Evolutionary conservation across 2,888 invertebrate species (phyloP), one percentile per base, ranked within the genome.

Genomic region (Glaucopsyche alexis): DNA sequence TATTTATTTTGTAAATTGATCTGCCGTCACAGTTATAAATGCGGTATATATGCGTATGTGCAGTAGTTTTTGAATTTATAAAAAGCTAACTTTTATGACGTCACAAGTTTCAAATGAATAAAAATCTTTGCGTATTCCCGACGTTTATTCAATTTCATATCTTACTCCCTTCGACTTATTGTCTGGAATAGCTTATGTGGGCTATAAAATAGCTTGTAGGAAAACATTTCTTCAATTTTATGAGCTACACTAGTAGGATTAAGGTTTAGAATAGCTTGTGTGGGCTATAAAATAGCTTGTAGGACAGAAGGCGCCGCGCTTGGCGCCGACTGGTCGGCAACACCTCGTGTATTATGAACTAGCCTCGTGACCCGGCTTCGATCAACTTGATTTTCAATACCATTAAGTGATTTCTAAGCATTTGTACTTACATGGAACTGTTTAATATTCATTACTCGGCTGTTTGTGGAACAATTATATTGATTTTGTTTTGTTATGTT

Each of bases 291-390:
- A 80, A 82, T 84, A 82, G 83, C 83, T 84, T 86, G 86, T 88
- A 91, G 91, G 92, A 89, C 87, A 87, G 89, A 82, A 90, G 92
- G 92, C 92, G 92, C 92, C 92, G 86, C 83, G 82, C 85, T 82
- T 91, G 92, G 92, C 92, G 92, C 92, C 92, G 90, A 85, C 90
- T 84, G 82, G 92, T 89, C 92, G 91, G 90, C 87, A 85, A 89
- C 91, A 90, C 91, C 90, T 92, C 90, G 90, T 90, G 90, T 91
- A 90, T 91, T 91, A 91, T 91, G 90, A 87, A 91, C 91, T 91
- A 91, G 91, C 88, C 89, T 83, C 86, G 88, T 89, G 90, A 92
- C 91, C 91, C 84, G 91, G 84, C 90, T 87, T 87, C 88, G 90
- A 90, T 90, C 91, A 90, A 90, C 89, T 89, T 84, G 85, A 87